A percentile compares a stretch with the other conserved stretches of the same genome.
These are phyloP conservation scores for Capricornis sumatraensis DNA, from an alignment of 2,113 vertebrate species.

Conservation along the genomic window DNA sequence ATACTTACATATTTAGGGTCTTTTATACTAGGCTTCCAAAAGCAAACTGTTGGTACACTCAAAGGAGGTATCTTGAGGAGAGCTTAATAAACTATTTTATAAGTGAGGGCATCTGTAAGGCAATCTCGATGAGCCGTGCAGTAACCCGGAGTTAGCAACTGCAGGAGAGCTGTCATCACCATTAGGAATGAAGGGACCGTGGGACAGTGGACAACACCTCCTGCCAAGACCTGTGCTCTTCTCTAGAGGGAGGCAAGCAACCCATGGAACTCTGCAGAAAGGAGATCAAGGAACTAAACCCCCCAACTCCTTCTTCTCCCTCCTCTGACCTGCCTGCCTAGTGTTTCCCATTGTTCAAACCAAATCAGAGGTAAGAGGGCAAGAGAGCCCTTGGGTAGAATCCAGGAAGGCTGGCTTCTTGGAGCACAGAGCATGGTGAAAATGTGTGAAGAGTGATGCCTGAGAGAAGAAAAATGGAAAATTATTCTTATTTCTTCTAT, in stretches of 20 bases:
- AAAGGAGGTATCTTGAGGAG: background rate
- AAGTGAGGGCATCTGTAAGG: background rate
- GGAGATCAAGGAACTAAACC: background rate
- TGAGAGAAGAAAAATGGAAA: background rate
- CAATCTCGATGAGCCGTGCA: background rate
- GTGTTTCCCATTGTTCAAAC: background rate
- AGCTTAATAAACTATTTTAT: background rate
- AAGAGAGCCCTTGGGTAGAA: background rate
- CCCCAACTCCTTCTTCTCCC: background rate
- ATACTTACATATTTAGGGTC: background rate
- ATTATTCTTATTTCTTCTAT: background rate
- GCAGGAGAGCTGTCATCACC: background rate
- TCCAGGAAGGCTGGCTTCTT: background rate
- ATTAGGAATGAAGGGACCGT: background rate
- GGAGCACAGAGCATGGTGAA: background rate
- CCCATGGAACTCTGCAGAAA: background rate
- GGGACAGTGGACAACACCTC: background rate
- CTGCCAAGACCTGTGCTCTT: background rate
- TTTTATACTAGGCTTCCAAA: background rate
- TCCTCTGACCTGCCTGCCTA: background rate
- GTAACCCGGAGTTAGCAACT: background rate
- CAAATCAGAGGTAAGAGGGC: background rate
- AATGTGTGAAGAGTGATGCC: background rate
- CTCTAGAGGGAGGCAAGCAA: background rate
- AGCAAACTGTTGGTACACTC: background rate